Base-by-base conservation (phyloP, 2,888 invertebrate species). In the Drosophila dives region DNA sequence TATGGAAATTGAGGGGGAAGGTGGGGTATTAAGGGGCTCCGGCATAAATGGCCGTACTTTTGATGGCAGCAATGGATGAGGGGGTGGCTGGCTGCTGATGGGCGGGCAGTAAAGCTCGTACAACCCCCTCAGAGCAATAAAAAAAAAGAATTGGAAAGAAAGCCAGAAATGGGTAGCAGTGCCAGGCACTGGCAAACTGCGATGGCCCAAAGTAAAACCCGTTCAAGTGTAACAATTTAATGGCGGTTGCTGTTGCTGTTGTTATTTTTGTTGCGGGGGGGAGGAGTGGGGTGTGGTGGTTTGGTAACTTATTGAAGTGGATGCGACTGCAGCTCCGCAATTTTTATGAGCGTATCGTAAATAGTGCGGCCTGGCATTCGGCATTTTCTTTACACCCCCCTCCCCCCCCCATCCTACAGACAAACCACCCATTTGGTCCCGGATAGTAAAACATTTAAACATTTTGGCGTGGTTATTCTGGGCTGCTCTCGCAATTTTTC, bases 191-290 rank as follows among this genome's bases (percentile, higher is more conserved):
- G 77, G 77, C 78, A 78, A 89, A 77, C 72, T 2, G 72, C 69
- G 71, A 72, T 77, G 77, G 77, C 90, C 81, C 75, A 86, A 85
- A 79, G 78, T 80, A 84, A 86, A 90, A 91, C 79, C 90, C 89
- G 78, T 88, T 89, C 91, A 87, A 91, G 91, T 90, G 89, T 83
- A 90, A 91, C 89, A 90, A 86, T 90, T 91, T 90, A 90, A 91
- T 90, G 91, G 91, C 83, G 81, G 45, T 77, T 86, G 73, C 86
- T 84, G 74, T 77, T 86, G 63, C 64, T 71, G 67, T 73, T 77
- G 61, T 83, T 83, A 69, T 72, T 86, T 71, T 66, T 71, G 65
- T 73, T 26, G 50, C 7, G 23, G 7, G 8, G 36, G 45, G 26
- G 33, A 29, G 34, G 56, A n/a, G 48, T 29, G 26, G 65, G 26